Evolutionary conservation across 2,113 vertebrate species (phyloP), one percentile per base, ranked within the genome.

Genomic region (Rana temporaria): DNA sequence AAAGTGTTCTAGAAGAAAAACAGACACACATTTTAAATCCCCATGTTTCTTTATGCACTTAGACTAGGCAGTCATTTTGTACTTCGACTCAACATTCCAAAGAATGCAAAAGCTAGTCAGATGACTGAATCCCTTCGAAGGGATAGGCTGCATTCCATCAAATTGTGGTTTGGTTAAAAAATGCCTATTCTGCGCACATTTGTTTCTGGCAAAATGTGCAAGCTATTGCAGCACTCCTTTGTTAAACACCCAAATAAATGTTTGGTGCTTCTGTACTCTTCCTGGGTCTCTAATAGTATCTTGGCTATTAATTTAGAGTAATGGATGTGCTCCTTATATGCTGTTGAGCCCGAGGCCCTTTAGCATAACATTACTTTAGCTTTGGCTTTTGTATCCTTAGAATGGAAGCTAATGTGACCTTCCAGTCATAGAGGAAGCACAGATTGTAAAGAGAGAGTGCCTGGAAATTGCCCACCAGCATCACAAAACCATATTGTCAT

Each of bases 401-500:
- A 56, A 60, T 60, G 57, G 18, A 62, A 60, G 62, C 11, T 77
- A 53, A 26, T 53, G 42, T 65, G 42, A 52, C 12, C 75, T 55
- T 78, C 18, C 65, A 63, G 60, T 26, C 60, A 24, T 26, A 24
- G 60, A 24, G 60, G 20, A 63, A 63, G 20, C 59, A 22, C 34
- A 38, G 9, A 26, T 26, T 63, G 22, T 4, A 60, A 60, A 62
- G 60, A 62, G 60, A 30, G 26, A 59, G 15, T 38, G 34, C 72
- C 34, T 62, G n/a, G 57, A 75, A 60, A 32, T 56, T 73, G 26
- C 71, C 71, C 56, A 60, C 56, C 71, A 74, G 71, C 56, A 60
- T 73, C 71, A 73, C 24, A 11, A 57, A 22, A 63, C 60, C 11
- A 48, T 48, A 38, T 67, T 24, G 59, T 75, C 34, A 20, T 68